These are phyloP conservation scores for Salvator merianae DNA, from an alignment of 2,113 vertebrate genomes.

Conservation along the genomic window DNA sequence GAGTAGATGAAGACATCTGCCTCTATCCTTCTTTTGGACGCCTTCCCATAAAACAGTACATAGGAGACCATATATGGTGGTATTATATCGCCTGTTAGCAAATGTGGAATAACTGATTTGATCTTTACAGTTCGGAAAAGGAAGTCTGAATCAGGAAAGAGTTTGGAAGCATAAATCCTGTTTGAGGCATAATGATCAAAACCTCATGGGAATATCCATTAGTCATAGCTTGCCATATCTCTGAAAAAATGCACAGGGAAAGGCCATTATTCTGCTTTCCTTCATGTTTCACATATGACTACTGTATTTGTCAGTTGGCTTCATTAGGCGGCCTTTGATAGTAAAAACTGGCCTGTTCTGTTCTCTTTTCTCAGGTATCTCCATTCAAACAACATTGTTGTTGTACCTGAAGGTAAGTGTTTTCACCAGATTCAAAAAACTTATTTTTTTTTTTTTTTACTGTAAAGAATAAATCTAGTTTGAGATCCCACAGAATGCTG, in stretches of 20 bases:
- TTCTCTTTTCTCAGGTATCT: constrained; percentile 83
- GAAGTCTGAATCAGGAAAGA: background rate
- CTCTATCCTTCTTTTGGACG: background rate
- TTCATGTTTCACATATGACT: constrained; percentile 36
- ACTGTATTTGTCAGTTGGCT: constrained; percentile 57
- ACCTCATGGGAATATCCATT: background rate
- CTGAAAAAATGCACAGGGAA: background rate
- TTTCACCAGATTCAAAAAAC: constrained; percentile 52
- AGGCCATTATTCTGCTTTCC: background rate
- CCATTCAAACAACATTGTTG: constrained; percentile 95
- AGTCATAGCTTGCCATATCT: background rate
- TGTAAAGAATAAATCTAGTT: constrained; percentile 53
- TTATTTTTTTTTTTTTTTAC: constrained; percentile 49
- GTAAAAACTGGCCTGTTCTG: constrained; percentile 63
- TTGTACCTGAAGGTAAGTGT: constrained; percentile 93
- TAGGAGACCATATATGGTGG: background rate
- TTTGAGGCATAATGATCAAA: background rate
- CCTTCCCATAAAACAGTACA: background rate
- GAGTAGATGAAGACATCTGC: background rate
- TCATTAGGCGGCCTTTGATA: constrained; percentile 55
- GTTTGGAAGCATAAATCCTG: background rate
- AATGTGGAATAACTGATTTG: background rate
- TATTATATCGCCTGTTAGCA: background rate
- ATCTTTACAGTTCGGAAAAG: background rate
- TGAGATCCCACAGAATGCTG: constrained; percentile 52